phyloP scores from a whole-genome alignment of 2,888 invertebrate species.

The Schizaphis graminum region DNA sequence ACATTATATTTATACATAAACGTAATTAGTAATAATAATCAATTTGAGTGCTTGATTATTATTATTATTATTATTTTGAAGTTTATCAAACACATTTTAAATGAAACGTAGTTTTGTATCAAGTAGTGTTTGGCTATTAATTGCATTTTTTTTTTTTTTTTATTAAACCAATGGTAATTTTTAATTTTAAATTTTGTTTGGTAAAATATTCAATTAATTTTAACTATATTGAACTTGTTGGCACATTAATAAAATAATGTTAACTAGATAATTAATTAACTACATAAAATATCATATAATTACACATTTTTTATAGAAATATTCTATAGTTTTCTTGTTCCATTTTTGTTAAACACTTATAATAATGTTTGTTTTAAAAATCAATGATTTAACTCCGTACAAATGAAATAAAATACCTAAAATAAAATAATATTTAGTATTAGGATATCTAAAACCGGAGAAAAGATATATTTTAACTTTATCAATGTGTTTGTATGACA shows the following conservation, averaged over 20 bases:
- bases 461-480: not conserved
- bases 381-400: no score
- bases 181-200: not conserved
- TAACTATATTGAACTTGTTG: not conserved
- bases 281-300: not conserved
- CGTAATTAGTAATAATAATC: not conserved
- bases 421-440: not conserved
- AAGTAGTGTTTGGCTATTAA: not conserved
- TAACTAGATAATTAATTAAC: not conserved
- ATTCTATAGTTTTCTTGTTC: not conserved
- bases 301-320: not conserved
- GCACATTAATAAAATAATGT: not conserved
- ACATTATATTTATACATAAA: not conserved
- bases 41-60: not conserved
- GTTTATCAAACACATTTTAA: not conserved
- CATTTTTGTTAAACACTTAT: not conserved
- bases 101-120: not conserved
- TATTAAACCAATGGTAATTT: not conserved
- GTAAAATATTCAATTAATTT: not conserved
- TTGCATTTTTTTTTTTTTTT: not conserved
- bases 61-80: not conserved
- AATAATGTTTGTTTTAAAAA: not conserved
- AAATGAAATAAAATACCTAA: not conserved
- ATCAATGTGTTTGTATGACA: not conserved
- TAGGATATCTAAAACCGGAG: not conserved